Conservation (phyloP, 2,888 invertebrate genomes). For the Stenchaetothrips biformis region DNA sequence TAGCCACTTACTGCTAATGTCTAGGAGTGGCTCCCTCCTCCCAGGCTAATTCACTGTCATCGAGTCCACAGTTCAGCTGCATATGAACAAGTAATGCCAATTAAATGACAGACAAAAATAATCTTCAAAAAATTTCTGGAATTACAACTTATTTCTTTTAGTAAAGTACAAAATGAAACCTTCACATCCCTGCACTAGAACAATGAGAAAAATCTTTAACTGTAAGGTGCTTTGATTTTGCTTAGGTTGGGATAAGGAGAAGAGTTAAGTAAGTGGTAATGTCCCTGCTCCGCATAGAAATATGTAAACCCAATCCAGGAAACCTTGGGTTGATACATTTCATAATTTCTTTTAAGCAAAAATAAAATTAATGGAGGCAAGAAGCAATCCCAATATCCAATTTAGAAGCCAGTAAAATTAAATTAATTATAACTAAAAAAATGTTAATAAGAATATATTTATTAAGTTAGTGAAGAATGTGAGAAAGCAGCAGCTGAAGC, state of each 20-base stretch:
- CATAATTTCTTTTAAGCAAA: too few relatives aligned
- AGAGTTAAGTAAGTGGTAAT: too few relatives aligned
- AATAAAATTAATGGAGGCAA: too few relatives aligned
- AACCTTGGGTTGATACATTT: too few relatives aligned
- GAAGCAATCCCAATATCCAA: neutral
- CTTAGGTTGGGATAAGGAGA: too few relatives aligned
- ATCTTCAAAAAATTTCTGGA: neutral
- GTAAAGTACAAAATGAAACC: neutral
- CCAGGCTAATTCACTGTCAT: constrained; percentile 24
- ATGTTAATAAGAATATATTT: neutral
- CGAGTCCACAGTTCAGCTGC: constrained; percentile 24
- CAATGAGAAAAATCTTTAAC: neutral
- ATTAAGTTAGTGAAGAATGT: neutral
- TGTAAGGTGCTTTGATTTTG: too few relatives aligned
- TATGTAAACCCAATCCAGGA: too few relatives aligned
- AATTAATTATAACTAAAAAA: neutral
- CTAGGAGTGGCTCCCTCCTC: constrained; percentile 18
- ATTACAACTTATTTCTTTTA: neutral
- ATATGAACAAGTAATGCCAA: constrained; percentile 9
- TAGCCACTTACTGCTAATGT: constrained; percentile 22
- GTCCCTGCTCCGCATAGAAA: too few relatives aligned
- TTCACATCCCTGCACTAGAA: neutral
- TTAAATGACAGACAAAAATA: neutral
- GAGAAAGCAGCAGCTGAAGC: constrained; percentile 10
- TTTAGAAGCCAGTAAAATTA: neutral